Evolutionary conservation across 2,797 vertebrate species (phyloP), one percentile per base, ranked within the genome.

Genomic region (Pipistrellus kuhlii): DNA sequence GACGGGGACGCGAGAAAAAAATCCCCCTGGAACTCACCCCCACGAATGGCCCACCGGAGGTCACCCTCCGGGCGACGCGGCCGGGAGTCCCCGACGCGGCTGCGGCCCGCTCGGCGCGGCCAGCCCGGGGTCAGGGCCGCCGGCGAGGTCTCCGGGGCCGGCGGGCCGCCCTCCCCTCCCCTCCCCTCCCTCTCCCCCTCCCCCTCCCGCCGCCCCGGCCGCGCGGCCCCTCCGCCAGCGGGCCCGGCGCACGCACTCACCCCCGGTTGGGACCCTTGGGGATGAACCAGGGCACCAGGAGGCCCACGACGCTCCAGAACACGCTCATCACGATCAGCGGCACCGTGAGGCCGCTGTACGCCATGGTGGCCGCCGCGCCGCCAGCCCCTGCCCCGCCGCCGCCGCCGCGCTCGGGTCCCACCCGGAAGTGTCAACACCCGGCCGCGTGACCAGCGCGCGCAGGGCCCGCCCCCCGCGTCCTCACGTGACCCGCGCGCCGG

Each of bases 211-310:
- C 3, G 21, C 35, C 4, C 64, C 2, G 27, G 1, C 57, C n/a
- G 48, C 55, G 69, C 68, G 14, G 71, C 68, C 66, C 73, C 84
- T 41, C 82, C 71, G 83, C 3, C 72, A 27, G 8, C 30, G 0
- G 53, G 27, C 38, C 82, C 25, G 84, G 5, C 25, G 38, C 93
- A 98, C 25, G 38, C 93, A 98, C 99, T 99, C 96, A 99, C 99
- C 99, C 99, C 97, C 98, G 98, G 98, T 99, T 99, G 3, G 99
- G 99, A 96, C 99, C 99, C 98, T 99, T 99, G 3, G 99, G 99
- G 69, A 99, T 98, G 44, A 99, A 98, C 98, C 98, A 99, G 41
- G 99, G 99, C 75, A 99, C 97, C 0, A 99, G 97, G 72, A 98
- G 98, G 76, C 99, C 99, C 75, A 99, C 97, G 57, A 99, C 23